These are phyloP conservation scores for Polyergus mexicanus DNA, from an alignment of 1,140 invertebrate genomes.

Conservation along the genomic window DNA sequence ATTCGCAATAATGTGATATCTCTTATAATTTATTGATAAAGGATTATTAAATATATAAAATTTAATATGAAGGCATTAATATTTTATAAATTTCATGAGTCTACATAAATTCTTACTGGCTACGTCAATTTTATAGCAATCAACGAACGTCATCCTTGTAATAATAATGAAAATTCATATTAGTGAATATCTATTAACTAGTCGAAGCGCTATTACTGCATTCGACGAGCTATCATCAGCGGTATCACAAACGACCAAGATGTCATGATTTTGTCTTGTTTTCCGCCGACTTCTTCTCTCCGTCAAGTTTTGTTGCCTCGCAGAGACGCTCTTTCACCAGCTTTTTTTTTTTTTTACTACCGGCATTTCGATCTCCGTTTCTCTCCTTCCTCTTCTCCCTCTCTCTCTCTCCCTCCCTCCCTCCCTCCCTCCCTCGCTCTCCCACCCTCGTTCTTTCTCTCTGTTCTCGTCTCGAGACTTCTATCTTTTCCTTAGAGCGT, in stretches of 20 bases:
- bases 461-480: conserved; percentile 65
- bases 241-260: conserved; percentile 65
- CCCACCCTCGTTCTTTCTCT: conserved; percentile 34
- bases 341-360: not conserved
- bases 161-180: no score
- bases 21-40: not conserved
- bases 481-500: conserved; percentile 73
- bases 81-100: no score
- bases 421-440: not conserved
- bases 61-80: not conserved
- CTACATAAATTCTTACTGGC: no score
- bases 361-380: conserved; percentile 22
- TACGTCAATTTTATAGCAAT: no score
- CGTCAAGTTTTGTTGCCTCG: not conserved
- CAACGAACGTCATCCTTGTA: no score
- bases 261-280: conserved; percentile 65
- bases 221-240: not conserved
- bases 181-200: not conserved
- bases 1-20: no score
- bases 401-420: not conserved
- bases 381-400: not conserved
- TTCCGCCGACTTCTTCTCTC: conserved; percentile 39
- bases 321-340: not conserved
- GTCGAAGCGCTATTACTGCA: not conserved
- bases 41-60: not conserved